These are phyloP conservation scores for Ceratothoa steindachneri DNA, from an alignment of 2,888 invertebrate species.

Conservation along the genomic window DNA sequence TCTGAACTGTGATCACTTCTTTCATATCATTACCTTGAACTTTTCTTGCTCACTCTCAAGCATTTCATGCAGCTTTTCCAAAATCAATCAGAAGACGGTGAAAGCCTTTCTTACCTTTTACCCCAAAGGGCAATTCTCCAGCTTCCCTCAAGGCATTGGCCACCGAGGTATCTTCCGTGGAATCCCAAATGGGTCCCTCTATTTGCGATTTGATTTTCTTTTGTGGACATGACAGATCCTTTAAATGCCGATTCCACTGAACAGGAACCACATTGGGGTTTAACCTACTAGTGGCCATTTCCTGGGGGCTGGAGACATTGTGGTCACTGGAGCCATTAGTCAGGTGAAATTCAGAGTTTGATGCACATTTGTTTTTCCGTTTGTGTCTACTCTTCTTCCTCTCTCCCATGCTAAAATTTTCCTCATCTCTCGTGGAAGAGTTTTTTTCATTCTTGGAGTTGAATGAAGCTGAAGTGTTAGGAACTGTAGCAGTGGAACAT, in stretches of 20 bases:
- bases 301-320: neutral
- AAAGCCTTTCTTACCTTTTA: conserved; percentile 24
- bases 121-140: conserved; percentile 32
- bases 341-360: neutral
- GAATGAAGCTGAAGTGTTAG: conserved; percentile 3
- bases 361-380: neutral
- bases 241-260: conserved; percentile 21
- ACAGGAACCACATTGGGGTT: conserved; percentile 10
- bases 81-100: too few relatives aligned
- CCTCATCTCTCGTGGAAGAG: conserved; percentile 8
- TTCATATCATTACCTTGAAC: too few relatives aligned
- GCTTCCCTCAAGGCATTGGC: conserved; percentile 34
- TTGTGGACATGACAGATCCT: neutral
- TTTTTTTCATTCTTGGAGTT: conserved; percentile 28
- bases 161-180: conserved; percentile 13
- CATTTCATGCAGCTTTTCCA: too few relatives aligned
- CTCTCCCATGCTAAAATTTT: conserved; percentile 8
- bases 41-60: too few relatives aligned
- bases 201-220: neutral
- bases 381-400: conserved; percentile 17
- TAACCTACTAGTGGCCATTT: neutral
- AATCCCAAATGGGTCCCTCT: conserved; percentile 24
- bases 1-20: too few relatives aligned
- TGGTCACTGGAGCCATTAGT: neutral
- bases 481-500: neutral